Base-by-base conservation (phyloP, 2,113 vertebrate genomes). In the Crotalus viridis region DNA sequence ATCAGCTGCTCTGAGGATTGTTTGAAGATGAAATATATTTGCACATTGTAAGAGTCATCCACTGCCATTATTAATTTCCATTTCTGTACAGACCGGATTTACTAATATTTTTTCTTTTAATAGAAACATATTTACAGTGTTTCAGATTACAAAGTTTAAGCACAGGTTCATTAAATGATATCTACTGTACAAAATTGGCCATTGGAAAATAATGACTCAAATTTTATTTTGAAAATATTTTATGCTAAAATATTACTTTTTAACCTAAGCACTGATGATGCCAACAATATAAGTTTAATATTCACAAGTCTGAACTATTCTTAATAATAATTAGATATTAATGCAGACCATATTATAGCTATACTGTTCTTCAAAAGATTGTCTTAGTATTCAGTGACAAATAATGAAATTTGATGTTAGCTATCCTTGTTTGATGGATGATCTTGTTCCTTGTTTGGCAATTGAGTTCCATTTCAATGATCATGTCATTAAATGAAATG, bases 1-100 rank as follows among this genome's bases (percentile, higher is more conserved):
- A 89, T 3, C 5, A 28, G 56, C 19, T 52, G 46, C 54, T 24
- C 1, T 46, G 56, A 22, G 9, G 1, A 85, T 52, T 59, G 54
- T 59, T 59, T 90, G 85, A 90, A 61, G 39, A 21, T 0, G 26
- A 26, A 59, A 74, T 81, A 8, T 28, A 0, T 64, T 43, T 0
- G 0, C 0, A 19, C 1, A 9, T 1, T 46, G 15, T 15, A 13
- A 46, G 15, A 90, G 89, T 3, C 57, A 54, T 0, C 0, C 12
- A 90, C 9, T 55, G 0, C 46, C 15, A 10, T 64, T n/a, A 33
- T 3, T 46, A 87, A 87, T 91, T 87, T 57, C n/a, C 12, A 9
- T 46, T 46, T 2, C 12, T 0, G 59, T 4, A 39, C 26, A 55
- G 61, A 7, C 55, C 33, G 6, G 33, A 22, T 88, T 0, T 56